Percentiles rank a stretch among this genome's conserved stretches.
Evolutionary conservation across 2,113 vertebrate species (phyloP).

Genomic region (Lanius collurio): DNA sequence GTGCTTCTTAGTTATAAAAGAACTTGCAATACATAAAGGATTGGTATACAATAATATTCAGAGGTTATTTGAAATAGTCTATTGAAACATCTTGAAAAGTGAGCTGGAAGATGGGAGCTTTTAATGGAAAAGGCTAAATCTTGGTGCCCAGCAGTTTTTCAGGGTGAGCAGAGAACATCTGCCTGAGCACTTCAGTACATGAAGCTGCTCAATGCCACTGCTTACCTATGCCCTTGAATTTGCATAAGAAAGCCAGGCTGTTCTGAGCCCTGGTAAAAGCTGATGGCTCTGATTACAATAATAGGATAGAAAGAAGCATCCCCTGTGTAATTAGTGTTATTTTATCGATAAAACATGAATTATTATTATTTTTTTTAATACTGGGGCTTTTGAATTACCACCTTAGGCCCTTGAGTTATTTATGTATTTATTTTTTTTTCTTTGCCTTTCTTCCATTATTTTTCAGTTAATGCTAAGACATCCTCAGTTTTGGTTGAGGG

Average conservation of each 20-base stretch:
- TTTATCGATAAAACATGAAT: background rate
- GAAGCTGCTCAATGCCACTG: background rate
- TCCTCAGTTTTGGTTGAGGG: background rate
- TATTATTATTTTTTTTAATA: background rate
- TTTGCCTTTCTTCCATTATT: background rate
- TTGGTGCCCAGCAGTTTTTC: background rate
- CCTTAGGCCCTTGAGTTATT: background rate
- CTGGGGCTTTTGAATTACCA: background rate
- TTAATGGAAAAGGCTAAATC: background rate
- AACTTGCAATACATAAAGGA: background rate
- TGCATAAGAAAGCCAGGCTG: background rate
- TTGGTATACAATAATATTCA: background rate
- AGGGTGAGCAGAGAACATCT: background rate
- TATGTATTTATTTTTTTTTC: background rate
- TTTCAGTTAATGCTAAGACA: background rate
- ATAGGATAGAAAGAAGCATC: background rate
- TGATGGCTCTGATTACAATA: background rate
- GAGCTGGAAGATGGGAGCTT: background rate
- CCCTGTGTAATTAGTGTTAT: background rate
- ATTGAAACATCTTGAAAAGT: background rate
- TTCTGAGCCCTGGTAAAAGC: background rate
- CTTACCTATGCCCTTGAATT: slow-evolving; percentile 1
- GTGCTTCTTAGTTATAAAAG: background rate
- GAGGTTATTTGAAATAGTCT: background rate
- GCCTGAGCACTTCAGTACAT: background rate